Conservation (phyloP, 92 coral and sea anemone species). For the Chrysogorgia sp. region DNA sequence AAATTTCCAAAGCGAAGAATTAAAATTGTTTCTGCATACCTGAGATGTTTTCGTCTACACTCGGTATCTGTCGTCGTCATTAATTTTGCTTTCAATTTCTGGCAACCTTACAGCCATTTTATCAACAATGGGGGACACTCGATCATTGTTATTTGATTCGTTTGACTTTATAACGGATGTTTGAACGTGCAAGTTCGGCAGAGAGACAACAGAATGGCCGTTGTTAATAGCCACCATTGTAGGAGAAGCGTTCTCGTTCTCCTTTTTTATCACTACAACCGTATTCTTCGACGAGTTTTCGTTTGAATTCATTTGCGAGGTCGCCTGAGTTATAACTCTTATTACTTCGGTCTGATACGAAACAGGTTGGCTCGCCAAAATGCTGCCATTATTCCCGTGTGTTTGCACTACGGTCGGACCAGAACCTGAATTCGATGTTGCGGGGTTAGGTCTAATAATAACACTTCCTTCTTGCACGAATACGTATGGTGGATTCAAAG, state of each 20-base stretch:
- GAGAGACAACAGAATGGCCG: background rate
- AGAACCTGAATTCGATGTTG: background rate
- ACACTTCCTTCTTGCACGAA: conserved; percentile 47
- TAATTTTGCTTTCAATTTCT: conserved; percentile 10
- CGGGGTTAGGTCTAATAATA: conserved; percentile 19
- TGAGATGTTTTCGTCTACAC: conserved; percentile 10
- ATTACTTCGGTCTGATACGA: conserved; percentile 30
- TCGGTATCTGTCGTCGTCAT: conserved; percentile 14
- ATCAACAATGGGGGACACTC: conserved; percentile 40
- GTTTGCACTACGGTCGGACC: conserved; percentile 1
- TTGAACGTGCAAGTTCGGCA: conserved; percentile 24
- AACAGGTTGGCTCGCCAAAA: background rate
- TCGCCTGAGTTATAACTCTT: conserved; percentile 21
- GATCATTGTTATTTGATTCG: conserved; percentile 38
- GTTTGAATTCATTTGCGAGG: background rate
- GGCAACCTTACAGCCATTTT: conserved; percentile 3
- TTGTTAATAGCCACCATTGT: background rate
- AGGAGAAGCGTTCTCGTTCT: conserved; percentile 11
- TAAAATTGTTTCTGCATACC: conserved; percentile 16
- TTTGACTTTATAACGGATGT: conserved; percentile 33
- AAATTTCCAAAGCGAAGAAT: background rate
- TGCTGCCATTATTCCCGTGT: background rate
- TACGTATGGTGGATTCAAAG: conserved; percentile 27
- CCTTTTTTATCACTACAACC: conserved; percentile 15
- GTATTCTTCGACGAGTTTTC: conserved; percentile 9